Evolutionary conservation across 1,140 invertebrate genomes (phyloP).

Genomic region (Cherax quadricarinatus): DNA sequence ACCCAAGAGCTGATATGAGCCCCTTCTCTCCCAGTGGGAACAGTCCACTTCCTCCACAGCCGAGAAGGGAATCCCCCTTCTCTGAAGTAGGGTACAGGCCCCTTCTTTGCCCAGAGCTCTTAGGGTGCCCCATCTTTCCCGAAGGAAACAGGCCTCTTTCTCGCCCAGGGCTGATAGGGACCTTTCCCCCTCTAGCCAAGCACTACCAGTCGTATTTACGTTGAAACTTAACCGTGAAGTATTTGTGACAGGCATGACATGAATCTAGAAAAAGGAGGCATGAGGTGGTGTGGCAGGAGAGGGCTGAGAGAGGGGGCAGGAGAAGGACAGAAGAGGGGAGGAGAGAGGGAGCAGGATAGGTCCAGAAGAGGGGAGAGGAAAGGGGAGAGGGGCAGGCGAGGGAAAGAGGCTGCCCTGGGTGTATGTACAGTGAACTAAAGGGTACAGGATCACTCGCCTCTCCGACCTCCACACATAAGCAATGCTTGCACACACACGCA

Average conservation of each 20-base stretch:
- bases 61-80: no score
- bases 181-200: neutral
- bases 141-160: no score
- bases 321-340: neutral
- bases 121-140: no score
- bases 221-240: neutral
- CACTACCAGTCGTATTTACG: neutral
- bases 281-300: neutral
- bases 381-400: neutral
- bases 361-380: neutral
- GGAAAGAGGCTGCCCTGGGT: neutral
- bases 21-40: no score
- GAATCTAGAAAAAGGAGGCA: neutral
- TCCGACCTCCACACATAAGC: neutral
- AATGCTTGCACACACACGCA: no score
- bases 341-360: neutral
- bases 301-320: neutral
- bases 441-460: neutral
- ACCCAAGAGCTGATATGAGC: no score
- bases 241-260: slow-evolving; percentile 3
- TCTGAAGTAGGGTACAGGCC: no score
- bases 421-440: neutral
- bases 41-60: no score
- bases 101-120: no score
- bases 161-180: no score